A percentile compares a stretch with the other conserved stretches of the same genome.
Evolutionary conservation across 2,888 invertebrate genomes (phyloP).

Genomic region (Cerceris rybyensis): DNA sequence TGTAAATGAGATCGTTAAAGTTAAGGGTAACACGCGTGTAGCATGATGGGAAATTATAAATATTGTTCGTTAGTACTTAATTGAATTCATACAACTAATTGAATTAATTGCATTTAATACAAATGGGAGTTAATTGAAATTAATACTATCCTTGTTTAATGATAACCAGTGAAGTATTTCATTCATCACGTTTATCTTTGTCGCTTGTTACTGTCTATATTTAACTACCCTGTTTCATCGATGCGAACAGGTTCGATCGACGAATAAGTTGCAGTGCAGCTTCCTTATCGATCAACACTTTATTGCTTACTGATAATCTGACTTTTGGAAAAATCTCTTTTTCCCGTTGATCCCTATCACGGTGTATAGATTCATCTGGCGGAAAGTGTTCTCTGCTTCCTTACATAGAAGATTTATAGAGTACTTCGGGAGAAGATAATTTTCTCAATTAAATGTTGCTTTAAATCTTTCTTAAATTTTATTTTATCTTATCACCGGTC

Average conservation of each 20-base stretch:
- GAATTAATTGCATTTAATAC: no score
- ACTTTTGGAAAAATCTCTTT: no score
- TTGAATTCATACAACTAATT: no score
- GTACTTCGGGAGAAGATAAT: slow-evolving; percentile 40
- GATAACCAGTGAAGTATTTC: background rate
- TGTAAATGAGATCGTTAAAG: no score
- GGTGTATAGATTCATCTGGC: no score
- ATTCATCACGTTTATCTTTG: background rate
- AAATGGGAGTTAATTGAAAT: background rate
- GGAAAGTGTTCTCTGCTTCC: no score
- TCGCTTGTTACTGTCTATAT: background rate
- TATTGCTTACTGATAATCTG: no score
- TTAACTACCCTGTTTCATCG: background rate
- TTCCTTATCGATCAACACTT: no score
- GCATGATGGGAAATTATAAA: no score
- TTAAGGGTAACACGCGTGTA: no score
- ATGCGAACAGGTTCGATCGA: background rate
- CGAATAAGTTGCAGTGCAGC: slow-evolving; percentile 1
- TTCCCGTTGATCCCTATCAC: no score
- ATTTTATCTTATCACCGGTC: slow-evolving; percentile 31
- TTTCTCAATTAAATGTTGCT: slow-evolving; percentile 20
- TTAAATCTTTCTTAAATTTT: slow-evolving; percentile 36
- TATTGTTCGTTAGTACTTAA: no score
- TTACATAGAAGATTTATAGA: slow-evolving; percentile 20
- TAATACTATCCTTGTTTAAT: background rate